Evolutionary conservation across 2,888 invertebrate species (phyloP), one percentile per base, ranked within the genome.

Genomic region (Eledona agricola): DNA sequence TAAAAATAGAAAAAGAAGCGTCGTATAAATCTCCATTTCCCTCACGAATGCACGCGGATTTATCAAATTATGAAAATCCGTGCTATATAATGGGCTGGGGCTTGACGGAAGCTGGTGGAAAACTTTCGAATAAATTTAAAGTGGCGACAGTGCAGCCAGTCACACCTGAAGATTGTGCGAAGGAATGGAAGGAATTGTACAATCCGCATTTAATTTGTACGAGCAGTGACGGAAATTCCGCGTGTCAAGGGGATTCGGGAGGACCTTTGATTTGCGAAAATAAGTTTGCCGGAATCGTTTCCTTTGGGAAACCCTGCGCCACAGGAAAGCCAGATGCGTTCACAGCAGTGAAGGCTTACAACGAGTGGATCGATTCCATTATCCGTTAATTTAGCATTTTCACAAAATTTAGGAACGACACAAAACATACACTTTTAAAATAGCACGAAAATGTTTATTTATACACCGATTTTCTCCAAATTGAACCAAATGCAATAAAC

Each of bases 21-120:
- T 11, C 29, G 4, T 42, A 42, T 29, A 42, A 42, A 42, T 29
- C 19, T 22, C 23, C 42, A 22, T 45, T 45, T 45, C 45, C 45
- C 1, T 15, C n/a, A 6, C 13, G 34, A 25, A 34, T 45, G 34
- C 32, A 31, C 6, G 5, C 31, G 4, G 22, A 42, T 29, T 42
- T 42, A 42, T 42, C 42, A 4, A 16, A 31, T 13, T 42, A 29
- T 12, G 42, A 42, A 13, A 31, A 42, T 45, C 34, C 45, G 15
- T 45, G 45, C 9, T 34, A 32, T 17, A 34, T 34, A 11, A 45
- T 45, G 45, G 45, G 45, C 2, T 45, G 45, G 45, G 45, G 45
- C 10, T 42, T 42, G 10, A 42, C 42, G 11, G 12, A 42, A 42
- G 42, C 42, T 9, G 29, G 29, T 3, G 42, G 42, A 12, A 42